These are phyloP conservation scores for Ruditapes philippinarum DNA, from an alignment of 1,140 invertebrate species.

Conservation along the genomic window DNA sequence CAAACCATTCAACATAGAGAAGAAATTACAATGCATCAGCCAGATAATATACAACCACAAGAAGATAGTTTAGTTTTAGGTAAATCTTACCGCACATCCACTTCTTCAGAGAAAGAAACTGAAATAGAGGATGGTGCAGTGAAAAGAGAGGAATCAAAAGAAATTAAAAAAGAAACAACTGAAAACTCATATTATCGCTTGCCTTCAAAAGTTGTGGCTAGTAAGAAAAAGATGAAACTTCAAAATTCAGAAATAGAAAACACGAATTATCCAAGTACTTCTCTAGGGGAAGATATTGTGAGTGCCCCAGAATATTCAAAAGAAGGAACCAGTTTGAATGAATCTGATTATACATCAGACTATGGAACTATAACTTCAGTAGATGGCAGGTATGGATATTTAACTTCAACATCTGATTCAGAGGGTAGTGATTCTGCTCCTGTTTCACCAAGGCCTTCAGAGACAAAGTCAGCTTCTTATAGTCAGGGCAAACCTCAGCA, in stretches of 20 bases:
- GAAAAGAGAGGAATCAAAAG: constrained; percentile 18
- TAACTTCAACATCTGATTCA: constrained; percentile 69
- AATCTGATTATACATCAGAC: constrained; percentile 75
- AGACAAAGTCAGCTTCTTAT: neutral
- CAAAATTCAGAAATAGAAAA: constrained; percentile 43
- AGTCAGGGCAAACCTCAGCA: neutral
- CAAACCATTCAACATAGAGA: constrained; percentile 65
- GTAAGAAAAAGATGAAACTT: constrained; percentile 8
- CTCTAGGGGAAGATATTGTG: neutral
- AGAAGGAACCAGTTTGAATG: constrained; percentile 28
- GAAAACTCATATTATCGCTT: constrained; percentile 7
- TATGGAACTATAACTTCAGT: constrained; percentile 75
- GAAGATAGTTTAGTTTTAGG: constrained; percentile 42
- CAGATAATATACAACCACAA: constrained; percentile 47
- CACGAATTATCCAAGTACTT: constrained; percentile 35
- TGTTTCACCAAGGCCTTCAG: constrained; percentile 53
- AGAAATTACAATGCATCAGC: constrained; percentile 61
- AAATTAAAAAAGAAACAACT: constrained; percentile 31
- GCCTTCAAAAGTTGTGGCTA: neutral
- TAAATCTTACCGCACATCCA: neutral
- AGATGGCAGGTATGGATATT: constrained; percentile 69
- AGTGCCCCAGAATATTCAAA: neutral
- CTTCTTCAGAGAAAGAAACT: constrained; percentile 53
- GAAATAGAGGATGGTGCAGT: constrained; percentile 48
- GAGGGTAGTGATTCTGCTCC: constrained; percentile 51